Evolutionary conservation across 2,888 invertebrate species (phyloP).

Genomic region (Melitaea athalia): DNA sequence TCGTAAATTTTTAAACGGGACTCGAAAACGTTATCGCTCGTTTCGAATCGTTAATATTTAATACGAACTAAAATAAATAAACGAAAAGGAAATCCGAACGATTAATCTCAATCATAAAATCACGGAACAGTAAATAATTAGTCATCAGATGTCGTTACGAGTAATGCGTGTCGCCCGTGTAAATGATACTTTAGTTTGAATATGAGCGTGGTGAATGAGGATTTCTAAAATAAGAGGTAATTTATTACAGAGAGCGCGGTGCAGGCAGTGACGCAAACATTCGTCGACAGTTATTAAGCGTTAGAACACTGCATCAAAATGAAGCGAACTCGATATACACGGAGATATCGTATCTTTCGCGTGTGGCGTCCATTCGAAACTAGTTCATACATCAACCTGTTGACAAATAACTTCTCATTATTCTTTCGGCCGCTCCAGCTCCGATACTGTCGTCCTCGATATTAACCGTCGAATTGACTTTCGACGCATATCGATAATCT

Average conservation of each 20-base stretch:
- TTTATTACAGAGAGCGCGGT: constrained; percentile 75
- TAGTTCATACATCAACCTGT: constrained; percentile 56
- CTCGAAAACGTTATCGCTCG: not conserved
- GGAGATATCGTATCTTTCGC: constrained; percentile 61
- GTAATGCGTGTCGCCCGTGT: constrained; percentile 64
- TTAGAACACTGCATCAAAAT: constrained; percentile 68
- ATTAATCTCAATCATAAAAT: constrained; percentile 53
- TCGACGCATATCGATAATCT: not conserved
- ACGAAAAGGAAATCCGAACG: constrained; percentile 40
- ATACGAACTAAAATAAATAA: constrained; percentile 34
- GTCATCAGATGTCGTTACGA: constrained; percentile 65
- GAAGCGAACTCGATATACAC: constrained; percentile 53
- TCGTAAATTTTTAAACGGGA: not conserved
- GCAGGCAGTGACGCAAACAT: constrained; percentile 75
- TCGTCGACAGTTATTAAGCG: constrained; percentile 80
- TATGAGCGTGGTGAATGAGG: constrained; percentile 59
- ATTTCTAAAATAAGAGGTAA: constrained; percentile 79
- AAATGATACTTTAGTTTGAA: constrained; percentile 62
- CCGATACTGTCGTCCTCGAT: constrained; percentile 9
- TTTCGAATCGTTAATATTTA: not conserved
- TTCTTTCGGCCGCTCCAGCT: constrained; percentile 47
- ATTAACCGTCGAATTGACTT: not conserved
- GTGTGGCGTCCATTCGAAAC: constrained; percentile 54
- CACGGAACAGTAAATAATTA: constrained; percentile 50
- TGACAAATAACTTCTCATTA: constrained; percentile 64